Percentiles rank a stretch among this genome's conserved stretches.
These are phyloP conservation scores for Hyperoplus lanceolatus DNA, from an alignment of 2,797 vertebrate species.

Conservation along the genomic window DNA sequence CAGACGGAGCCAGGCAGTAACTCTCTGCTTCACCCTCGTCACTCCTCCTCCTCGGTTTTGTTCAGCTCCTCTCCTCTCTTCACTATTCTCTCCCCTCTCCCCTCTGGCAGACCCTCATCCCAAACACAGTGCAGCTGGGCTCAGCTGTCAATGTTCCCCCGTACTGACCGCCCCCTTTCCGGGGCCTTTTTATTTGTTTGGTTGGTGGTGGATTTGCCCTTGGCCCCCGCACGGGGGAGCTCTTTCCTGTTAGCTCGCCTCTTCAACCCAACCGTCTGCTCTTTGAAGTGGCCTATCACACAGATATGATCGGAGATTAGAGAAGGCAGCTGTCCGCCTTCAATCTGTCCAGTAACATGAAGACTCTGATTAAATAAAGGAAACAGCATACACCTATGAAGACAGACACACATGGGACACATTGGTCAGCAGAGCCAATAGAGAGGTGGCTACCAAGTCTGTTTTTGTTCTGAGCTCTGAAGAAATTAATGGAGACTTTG, in stretches of 20 bases:
- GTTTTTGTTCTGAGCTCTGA: slow-evolving; percentile 65
- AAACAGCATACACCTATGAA: slow-evolving; percentile 64
- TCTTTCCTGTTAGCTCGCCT: slow-evolving; percentile 69
- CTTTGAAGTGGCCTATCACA: slow-evolving; percentile 79
- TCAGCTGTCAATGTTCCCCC: slow-evolving; percentile 81
- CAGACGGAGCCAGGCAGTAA: slow-evolving; percentile 68
- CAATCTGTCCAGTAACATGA: slow-evolving; percentile 61
- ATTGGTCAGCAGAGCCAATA: slow-evolving; percentile 47
- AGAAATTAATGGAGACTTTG: slow-evolving; percentile 72
- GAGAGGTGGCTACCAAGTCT: slow-evolving; percentile 53
- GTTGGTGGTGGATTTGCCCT: slow-evolving; percentile 72
- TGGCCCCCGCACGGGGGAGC: slow-evolving; percentile 81
- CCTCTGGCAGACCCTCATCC: slow-evolving; percentile 74
- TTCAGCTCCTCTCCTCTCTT: slow-evolving; percentile 56
- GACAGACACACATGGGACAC: slow-evolving; percentile 41
- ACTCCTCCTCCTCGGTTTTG: slow-evolving; percentile 36
- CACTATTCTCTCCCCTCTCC: slow-evolving; percentile 59
- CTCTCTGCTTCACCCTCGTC: slow-evolving; percentile 59
- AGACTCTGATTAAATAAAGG: slow-evolving; percentile 66
- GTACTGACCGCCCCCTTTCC: slow-evolving; percentile 67
- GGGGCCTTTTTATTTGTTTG: slow-evolving; percentile 77
- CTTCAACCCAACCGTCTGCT: slow-evolving; percentile 69
- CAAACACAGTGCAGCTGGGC: slow-evolving; percentile 83
- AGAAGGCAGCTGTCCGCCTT: slow-evolving; percentile 69
- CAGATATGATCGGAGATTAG: slow-evolving; percentile 74